A percentile compares a stretch with the other conserved stretches of the same genome.
These are phyloP conservation scores for Diploptera punctata DNA, from an alignment of 2,888 invertebrate genomes.

Conservation along the genomic window DNA sequence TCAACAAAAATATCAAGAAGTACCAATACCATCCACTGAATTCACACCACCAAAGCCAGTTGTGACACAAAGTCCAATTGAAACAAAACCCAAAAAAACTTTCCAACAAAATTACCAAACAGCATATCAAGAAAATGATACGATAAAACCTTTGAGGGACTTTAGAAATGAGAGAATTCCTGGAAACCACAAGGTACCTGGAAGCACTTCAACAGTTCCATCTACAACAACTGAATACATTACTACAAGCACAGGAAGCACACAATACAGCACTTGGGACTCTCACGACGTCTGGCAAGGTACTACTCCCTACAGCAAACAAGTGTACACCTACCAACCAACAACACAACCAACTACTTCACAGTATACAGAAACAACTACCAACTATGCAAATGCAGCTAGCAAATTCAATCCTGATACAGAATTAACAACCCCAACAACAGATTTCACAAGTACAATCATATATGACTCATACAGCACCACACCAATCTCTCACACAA, in stretches of 20 bases:
- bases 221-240: background rate
- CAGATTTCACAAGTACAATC: background rate
- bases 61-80: background rate
- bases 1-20: background rate
- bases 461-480: background rate
- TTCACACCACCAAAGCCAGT: background rate
- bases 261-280: background rate
- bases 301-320: background rate
- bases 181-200: background rate
- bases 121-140: background rate
- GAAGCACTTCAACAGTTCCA: background rate
- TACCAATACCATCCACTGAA: background rate
- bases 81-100: background rate
- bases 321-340: background rate
- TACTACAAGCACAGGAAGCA: slow-evolving; percentile 8
- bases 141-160: background rate
- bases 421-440: background rate
- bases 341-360: background rate
- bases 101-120: background rate
- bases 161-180: background rate
- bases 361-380: background rate
- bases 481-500: background rate
- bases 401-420: no score
- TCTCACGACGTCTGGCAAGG: background rate
- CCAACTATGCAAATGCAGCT: no score